Percentiles rank a stretch among this genome's conserved stretches.
phyloP scores from a whole-genome alignment of 64 coral and sea anemone genomes.

The Stichodactyla helianthus region DNA sequence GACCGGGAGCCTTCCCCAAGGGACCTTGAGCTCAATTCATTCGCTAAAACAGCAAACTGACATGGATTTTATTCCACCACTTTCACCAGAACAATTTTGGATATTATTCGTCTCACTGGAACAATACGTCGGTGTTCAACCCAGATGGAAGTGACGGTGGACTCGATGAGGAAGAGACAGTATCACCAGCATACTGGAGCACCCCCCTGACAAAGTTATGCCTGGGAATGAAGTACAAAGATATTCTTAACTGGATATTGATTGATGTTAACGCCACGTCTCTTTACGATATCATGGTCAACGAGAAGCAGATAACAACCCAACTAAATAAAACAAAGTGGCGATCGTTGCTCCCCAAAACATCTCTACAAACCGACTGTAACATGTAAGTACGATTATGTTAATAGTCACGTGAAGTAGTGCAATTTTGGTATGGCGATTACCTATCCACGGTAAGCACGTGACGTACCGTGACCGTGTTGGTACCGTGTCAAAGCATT shows the following conservation, averaged over 20 bases:
- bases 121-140: no score
- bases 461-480: no score
- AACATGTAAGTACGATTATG: neutral
- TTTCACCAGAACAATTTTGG: no score
- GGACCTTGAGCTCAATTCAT: no score
- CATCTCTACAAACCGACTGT: neutral
- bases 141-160: neutral
- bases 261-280: neutral
- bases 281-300: neutral
- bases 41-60: no score
- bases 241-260: neutral
- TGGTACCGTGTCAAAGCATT: no score
- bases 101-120: no score
- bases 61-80: no score
- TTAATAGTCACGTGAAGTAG: no score
- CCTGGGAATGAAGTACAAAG: conserved; percentile 22
- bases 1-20: no score
- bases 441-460: no score
- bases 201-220: conserved; percentile 23
- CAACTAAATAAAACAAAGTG: neutral
- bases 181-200: conserved; percentile 35
- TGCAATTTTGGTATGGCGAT: no score
- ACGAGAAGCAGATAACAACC: neutral
- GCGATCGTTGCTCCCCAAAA: neutral
- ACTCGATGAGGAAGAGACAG: conserved; percentile 21